Evolutionary conservation across 2,888 invertebrate species (phyloP).

Genomic region (Ectemnius cavifrons): DNA sequence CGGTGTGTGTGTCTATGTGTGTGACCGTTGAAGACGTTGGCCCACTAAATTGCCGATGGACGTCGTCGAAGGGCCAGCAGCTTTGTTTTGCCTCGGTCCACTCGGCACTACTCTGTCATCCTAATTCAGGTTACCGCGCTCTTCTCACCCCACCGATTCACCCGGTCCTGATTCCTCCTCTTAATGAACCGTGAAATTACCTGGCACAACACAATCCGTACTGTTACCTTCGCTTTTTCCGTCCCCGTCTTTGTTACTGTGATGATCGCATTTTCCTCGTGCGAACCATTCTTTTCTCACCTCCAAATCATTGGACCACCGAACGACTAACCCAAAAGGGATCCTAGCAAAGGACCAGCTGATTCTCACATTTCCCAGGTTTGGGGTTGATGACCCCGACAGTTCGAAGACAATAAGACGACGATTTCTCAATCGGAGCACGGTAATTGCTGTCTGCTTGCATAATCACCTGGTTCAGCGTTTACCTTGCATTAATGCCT

Average conservation of each 20-base stretch:
- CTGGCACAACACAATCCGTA: not conserved
- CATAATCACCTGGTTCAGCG: conserved; percentile 28
- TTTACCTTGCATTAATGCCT: conserved; percentile 28
- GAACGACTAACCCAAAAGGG: not conserved
- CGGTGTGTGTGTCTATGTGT: not conserved
- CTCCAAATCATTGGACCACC: too few species aligned
- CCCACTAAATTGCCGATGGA: not conserved
- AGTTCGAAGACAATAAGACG: not conserved
- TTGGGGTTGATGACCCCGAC: too few species aligned
- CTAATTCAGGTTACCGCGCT: not conserved
- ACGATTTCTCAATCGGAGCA: conserved; percentile 50
- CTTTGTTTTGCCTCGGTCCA: conserved; percentile 4
- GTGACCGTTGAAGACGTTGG: conserved; percentile 1
- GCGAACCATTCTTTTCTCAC: conserved; percentile 20
- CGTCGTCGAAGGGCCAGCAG: not conserved
- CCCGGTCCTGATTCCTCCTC: not conserved
- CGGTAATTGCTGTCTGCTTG: conserved; percentile 38
- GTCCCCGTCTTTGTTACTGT: not conserved
- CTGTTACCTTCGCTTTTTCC: not conserved
- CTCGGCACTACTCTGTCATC: not conserved
- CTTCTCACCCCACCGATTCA: not conserved
- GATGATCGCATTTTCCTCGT: not conserved
- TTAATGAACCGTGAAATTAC: conserved; percentile 9
- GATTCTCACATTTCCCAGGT: too few species aligned
- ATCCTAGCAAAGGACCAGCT: too few species aligned